Evolutionary conservation across 2,797 vertebrate species (phyloP).

Genomic region (Lithobates pipiens): DNA sequence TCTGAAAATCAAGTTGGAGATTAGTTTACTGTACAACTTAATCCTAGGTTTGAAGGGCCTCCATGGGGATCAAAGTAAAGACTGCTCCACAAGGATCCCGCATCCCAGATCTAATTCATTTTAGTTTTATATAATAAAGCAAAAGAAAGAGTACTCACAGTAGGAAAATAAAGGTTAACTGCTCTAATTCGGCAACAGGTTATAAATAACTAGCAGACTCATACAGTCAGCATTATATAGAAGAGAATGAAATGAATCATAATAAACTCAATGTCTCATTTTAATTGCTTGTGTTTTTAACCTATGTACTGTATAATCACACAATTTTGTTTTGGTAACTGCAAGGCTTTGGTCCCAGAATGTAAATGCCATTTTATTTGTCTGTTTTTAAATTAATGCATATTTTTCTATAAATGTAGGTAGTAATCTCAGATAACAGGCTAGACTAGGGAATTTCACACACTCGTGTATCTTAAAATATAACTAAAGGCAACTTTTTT

Average conservation of each 20-base stretch:
- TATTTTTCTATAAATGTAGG: not conserved
- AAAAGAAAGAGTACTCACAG: not conserved
- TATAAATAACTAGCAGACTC: not conserved
- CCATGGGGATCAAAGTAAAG: no score
- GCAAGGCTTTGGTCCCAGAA: not conserved
- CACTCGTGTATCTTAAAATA: no score
- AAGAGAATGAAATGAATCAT: not conserved
- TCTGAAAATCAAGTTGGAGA: no score
- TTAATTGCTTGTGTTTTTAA: conserved; percentile 1
- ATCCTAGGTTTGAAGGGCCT: no score
- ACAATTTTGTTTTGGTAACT: not conserved
- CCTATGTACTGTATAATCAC: not conserved
- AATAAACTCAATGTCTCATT: not conserved
- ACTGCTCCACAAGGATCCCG: no score
- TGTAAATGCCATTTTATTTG: not conserved
- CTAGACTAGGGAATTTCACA: no score
- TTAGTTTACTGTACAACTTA: no score
- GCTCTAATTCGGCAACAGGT: not conserved
- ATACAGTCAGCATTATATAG: not conserved
- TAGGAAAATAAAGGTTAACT: not conserved
- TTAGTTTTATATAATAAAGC: no score
- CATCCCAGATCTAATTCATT: no score
- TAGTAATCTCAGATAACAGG: no score
- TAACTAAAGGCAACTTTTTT: no score
- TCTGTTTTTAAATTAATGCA: not conserved